phyloP scores from a whole-genome alignment of 2,113 vertebrate species.

The Syngnathoides biaculeatus region DNA sequence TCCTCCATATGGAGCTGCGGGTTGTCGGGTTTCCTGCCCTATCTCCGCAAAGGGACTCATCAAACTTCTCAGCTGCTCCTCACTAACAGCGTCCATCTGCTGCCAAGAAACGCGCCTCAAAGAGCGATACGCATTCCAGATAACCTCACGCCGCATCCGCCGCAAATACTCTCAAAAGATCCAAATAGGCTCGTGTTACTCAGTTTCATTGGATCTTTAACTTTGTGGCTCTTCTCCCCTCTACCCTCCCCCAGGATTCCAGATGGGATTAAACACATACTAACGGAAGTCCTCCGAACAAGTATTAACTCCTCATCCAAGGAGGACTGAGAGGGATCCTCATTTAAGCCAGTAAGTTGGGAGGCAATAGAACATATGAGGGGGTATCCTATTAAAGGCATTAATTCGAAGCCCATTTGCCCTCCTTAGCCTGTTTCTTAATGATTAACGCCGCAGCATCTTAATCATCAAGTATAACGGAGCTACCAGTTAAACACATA shows the following conservation, averaged over 20 bases:
- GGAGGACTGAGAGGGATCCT: slow-evolving; percentile 40
- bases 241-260: slow-evolving; percentile 48
- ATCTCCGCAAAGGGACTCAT: slow-evolving; percentile 43
- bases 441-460: slow-evolving; percentile 13
- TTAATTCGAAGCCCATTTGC: slow-evolving; percentile 39
- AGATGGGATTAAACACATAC: slow-evolving; percentile 72
- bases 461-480: slow-evolving; percentile 11
- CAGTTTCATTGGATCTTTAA: slow-evolving; percentile 49
- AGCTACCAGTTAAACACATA: neutral
- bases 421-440: slow-evolving; percentile 11
- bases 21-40: slow-evolving; percentile 25
- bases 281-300: slow-evolving; percentile 53
- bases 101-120: slow-evolving; percentile 29
- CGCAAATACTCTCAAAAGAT: slow-evolving; percentile 30
- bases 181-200: slow-evolving; percentile 61
- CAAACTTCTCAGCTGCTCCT: slow-evolving; percentile 77
- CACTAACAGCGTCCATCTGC: slow-evolving; percentile 64
- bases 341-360: slow-evolving; percentile 56
- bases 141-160: slow-evolving; percentile 45
- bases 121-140: slow-evolving; percentile 33
- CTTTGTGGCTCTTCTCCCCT: slow-evolving; percentile 24
- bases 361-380: slow-evolving; percentile 49
- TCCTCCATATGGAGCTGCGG: slow-evolving; percentile 26
- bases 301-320: slow-evolving; percentile 65
- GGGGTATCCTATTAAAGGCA: slow-evolving; percentile 62